phyloP scores from a whole-genome alignment of 2,888 invertebrate species.

The Nymphalis urticae region DNA sequence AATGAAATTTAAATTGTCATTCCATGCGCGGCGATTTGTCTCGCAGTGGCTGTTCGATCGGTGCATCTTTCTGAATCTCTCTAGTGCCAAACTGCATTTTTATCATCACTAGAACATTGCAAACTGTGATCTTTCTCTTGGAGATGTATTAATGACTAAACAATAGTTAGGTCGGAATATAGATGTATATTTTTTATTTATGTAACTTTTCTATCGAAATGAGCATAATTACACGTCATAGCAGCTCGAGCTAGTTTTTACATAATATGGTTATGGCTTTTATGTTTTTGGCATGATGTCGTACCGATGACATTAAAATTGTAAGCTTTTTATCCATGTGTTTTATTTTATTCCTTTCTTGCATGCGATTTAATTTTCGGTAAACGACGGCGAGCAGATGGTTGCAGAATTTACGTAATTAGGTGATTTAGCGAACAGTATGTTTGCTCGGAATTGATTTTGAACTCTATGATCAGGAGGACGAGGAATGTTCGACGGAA shows the following conservation, averaged over 20 bases:
- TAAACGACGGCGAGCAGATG: slow-evolving; percentile 61
- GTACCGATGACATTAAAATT: slow-evolving; percentile 77
- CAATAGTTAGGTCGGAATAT: slow-evolving; percentile 61
- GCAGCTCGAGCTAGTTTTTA: slow-evolving; percentile 59
- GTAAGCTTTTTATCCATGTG: slow-evolving; percentile 74
- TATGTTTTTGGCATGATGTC: slow-evolving; percentile 75
- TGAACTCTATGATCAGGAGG: slow-evolving; percentile 57
- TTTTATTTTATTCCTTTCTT: slow-evolving; percentile 66
- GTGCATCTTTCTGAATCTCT: slow-evolving; percentile 60
- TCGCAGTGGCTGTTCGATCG: slow-evolving; percentile 17
- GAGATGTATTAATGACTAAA: slow-evolving; percentile 61
- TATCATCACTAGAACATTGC: slow-evolving; percentile 54
- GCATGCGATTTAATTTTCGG: slow-evolving; percentile 60
- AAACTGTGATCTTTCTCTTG: slow-evolving; percentile 67
- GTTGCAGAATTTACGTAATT: slow-evolving; percentile 57
- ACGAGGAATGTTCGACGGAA: slow-evolving; percentile 80
- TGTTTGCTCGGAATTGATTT: slow-evolving; percentile 9
- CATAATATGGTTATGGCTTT: slow-evolving; percentile 64
- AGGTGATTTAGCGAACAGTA: neutral
- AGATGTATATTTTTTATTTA: slow-evolving; percentile 72
- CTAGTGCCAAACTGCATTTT: slow-evolving; percentile 75
- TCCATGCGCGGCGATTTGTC: slow-evolving; percentile 49
- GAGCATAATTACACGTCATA: slow-evolving; percentile 56
- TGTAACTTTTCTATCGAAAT: slow-evolving; percentile 73
- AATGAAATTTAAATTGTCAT: slow-evolving; percentile 61